These are phyloP conservation scores for Pampusana beccarii DNA, from an alignment of 2,113 vertebrate genomes.

Conservation along the genomic window DNA sequence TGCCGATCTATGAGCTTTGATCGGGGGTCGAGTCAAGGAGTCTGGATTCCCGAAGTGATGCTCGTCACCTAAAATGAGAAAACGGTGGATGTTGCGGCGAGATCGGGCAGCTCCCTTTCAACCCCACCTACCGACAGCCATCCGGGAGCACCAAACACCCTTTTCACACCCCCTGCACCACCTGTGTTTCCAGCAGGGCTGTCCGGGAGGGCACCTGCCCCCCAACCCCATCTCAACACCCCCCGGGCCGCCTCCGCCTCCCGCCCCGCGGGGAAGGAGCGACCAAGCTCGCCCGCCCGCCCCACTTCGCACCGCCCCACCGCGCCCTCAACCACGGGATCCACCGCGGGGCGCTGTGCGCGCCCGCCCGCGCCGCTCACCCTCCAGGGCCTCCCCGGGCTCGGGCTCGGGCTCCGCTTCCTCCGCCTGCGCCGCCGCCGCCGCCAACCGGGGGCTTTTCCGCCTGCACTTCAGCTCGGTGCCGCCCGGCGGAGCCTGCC, in stretches of 20 bases:
- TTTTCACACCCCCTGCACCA: fast-evolving
- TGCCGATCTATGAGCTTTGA: slow-evolving; percentile 19
- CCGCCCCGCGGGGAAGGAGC: neutral
- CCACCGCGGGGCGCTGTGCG: too few species aligned
- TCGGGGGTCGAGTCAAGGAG: slow-evolving; percentile 60
- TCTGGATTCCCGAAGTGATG: neutral
- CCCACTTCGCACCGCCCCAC: too few species aligned
- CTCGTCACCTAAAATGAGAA: neutral
- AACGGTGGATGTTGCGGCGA: neutral
- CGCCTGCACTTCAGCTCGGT: too few species aligned
- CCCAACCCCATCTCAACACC: neutral
- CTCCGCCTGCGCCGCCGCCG: too few species aligned
- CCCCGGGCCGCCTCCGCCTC: neutral
- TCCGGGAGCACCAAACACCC: neutral
- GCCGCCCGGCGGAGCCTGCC: too few species aligned
- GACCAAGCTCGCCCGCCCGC: neutral
- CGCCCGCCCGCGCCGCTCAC: too few species aligned
- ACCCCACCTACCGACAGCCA: neutral
- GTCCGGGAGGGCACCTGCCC: fast-evolving
- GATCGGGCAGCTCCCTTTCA: fast-evolving
- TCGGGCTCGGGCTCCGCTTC: too few species aligned
- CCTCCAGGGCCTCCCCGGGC: too few species aligned
- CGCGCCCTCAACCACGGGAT: too few species aligned
- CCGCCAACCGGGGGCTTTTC: too few species aligned
- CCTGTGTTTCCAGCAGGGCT: neutral